A percentile compares a stretch with the other conserved stretches of the same genome.
Evolutionary conservation across 2,113 vertebrate species (phyloP).

Genomic region (Abramis brama): DNA sequence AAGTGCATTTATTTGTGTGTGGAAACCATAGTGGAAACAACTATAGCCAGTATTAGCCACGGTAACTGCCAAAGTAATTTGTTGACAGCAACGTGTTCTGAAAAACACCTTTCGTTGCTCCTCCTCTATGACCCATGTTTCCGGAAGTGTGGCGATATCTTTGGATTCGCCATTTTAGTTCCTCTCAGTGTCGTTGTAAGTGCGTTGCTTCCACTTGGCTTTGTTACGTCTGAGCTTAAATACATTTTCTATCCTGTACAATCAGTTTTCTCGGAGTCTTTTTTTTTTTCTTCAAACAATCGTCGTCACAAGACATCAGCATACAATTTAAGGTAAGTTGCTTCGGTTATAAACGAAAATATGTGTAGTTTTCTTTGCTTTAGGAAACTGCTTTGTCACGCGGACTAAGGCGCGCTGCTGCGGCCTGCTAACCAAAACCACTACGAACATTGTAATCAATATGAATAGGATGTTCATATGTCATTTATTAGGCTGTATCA

Average conservation of each 20-base stretch:
- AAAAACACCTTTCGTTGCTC: not conserved
- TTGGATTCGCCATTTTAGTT: slow-evolving; percentile 4
- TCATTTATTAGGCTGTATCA: not conserved
- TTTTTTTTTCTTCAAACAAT: not conserved
- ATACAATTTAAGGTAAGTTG: not conserved
- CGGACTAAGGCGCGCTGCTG: not conserved
- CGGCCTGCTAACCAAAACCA: not conserved
- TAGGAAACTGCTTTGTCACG: slow-evolving; percentile 4
- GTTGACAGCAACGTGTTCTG: not conserved
- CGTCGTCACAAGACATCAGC: not conserved
- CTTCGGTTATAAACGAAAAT: not conserved
- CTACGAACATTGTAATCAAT: not conserved
- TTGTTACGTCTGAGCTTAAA: not conserved
- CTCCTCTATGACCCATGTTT: not conserved
- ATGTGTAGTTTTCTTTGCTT: not conserved
- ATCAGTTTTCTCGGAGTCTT: too few species aligned
- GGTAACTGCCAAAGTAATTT: too few species aligned
- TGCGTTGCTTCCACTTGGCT: too few species aligned
- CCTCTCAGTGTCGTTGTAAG: not conserved
- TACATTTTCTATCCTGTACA: not conserved
- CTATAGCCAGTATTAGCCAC: not conserved
- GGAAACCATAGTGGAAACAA: not conserved
- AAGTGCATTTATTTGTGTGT: not conserved
- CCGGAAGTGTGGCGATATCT: not conserved
- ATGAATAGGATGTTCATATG: not conserved